These are phyloP conservation scores for Drosophila lacteicornis DNA, from an alignment of 1,140 invertebrate genomes.

Conservation along the genomic window DNA sequence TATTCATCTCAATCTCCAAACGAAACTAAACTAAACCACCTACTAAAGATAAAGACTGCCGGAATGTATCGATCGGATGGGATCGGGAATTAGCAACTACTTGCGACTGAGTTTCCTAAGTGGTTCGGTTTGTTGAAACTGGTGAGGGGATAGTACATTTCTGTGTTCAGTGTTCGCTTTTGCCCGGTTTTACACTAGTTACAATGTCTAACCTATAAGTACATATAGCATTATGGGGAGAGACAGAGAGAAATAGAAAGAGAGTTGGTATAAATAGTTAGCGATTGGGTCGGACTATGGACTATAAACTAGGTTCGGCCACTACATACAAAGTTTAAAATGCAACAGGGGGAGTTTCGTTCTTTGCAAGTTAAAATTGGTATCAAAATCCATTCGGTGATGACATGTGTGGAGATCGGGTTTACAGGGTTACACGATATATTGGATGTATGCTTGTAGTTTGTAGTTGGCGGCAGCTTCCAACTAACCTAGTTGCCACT, in stretches of 20 bases:
- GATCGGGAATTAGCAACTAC: constrained; percentile 45
- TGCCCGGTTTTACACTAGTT: constrained; percentile 62
- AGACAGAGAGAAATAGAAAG: constrained; percentile 80
- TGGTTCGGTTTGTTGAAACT: constrained; percentile 46
- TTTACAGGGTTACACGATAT: constrained; percentile 13
- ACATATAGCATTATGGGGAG: constrained; percentile 64
- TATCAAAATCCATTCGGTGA: constrained; percentile 67
- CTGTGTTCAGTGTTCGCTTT: constrained; percentile 25
- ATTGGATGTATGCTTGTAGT: constrained; percentile 33
- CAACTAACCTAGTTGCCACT: constrained; percentile 41
- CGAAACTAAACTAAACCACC: constrained; percentile 64
- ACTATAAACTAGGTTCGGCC: constrained; percentile 57
- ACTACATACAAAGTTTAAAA: constrained; percentile 73
- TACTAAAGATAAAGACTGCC: constrained; percentile 72
- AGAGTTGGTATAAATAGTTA: constrained; percentile 74
- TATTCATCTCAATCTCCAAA: constrained; percentile 37
- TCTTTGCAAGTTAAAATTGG: constrained; percentile 65
- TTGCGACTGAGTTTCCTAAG: constrained; percentile 36
- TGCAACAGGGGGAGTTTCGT: constrained; percentile 48
- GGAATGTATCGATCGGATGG: constrained; percentile 25
- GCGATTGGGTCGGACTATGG: constrained; percentile 65
- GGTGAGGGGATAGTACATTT: constrained; percentile 40
- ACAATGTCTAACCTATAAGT: constrained; percentile 83
- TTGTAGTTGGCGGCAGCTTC: constrained; percentile 56
- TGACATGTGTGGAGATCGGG: constrained; percentile 38